Conservation (phyloP, 37 sponge, comb jelly and placozoan genomes). For the Haliclona indistincta region DNA sequence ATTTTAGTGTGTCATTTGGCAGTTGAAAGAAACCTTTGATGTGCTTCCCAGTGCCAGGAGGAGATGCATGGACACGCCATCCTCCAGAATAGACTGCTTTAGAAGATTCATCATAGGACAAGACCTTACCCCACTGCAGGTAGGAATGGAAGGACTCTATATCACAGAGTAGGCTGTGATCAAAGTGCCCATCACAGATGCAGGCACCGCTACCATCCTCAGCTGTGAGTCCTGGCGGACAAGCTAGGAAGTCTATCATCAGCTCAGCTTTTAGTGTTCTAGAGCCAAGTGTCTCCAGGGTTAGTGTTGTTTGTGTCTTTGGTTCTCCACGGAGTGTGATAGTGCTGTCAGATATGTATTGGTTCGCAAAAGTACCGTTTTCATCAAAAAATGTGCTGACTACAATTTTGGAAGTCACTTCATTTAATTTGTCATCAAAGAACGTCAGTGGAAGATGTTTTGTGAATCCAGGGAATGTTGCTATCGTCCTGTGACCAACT, state of each 20-base stretch:
- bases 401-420: neutral
- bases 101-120: neutral
- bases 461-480: neutral
- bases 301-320: neutral
- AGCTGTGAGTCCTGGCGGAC: slow-evolving; percentile 30
- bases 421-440: neutral
- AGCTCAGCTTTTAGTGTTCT: neutral
- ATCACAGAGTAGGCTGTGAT: neutral
- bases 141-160: neutral
- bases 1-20: neutral
- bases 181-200: neutral
- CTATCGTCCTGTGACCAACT: neutral
- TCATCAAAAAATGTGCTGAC: neutral
- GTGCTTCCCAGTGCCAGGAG: neutral
- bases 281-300: neutral
- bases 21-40: neutral
- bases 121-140: neutral
- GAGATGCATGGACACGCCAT: neutral
- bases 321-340: neutral
- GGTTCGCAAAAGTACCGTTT: neutral
- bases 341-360: neutral
- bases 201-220: neutral
- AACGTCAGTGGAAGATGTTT: neutral
- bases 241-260: slow-evolving; percentile 1
- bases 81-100: neutral